Evolutionary conservation across 2,888 invertebrate species (phyloP), one percentile per base, ranked within the genome.

Genomic region (Beris morrisii): DNA sequence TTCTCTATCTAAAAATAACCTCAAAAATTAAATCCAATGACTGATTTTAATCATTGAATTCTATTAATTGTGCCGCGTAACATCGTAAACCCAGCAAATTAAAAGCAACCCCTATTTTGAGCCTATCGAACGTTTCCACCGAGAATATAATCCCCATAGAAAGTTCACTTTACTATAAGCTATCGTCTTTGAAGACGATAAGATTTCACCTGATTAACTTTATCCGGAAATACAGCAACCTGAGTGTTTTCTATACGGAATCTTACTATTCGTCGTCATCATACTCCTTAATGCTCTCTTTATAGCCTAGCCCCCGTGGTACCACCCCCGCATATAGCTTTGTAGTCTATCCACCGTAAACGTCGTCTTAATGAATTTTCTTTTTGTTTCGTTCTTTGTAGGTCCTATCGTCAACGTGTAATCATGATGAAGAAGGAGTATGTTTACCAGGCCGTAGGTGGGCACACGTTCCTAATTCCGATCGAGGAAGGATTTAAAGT

Each of bases 401-500:
- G 91, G 76, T 84, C 85, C 15, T 94, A 92, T 80, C 86, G 90
- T 63, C 88, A 91, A 74, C 88, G 90, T 77, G 89, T 93, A 69
- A 84, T 86, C 73, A 83, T 88, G 72, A 86, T 87, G 73, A 85
- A 87, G 72, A 92, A 91, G 80, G 86, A 88, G 75, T 86, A 87
- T 67, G 85, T 92, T 53, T 93, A 91, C 79, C 88, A 86, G 74
- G 86, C 87, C 43, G 89, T 89, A 71, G 93, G 93, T 57, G 85
- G 88, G 68, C 90, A 90, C 78, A 95, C 95, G 13, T 95, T 93
- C 81, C 92, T 95, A 77, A 89, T 95, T 73, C 95, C 95, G 6
- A 88, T 95, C 52, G 94, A 95, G 79, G 91, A 92, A 78, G 93
- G 93, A 67, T 92, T 93, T 75, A 90, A 90, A 86, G 93, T 93